These are phyloP conservation scores for Aurelia aurita complex sp. Pacific DNA, from an alignment of 30 jellyfish, hydroid and myxozoan species.

Conservation along the genomic window DNA sequence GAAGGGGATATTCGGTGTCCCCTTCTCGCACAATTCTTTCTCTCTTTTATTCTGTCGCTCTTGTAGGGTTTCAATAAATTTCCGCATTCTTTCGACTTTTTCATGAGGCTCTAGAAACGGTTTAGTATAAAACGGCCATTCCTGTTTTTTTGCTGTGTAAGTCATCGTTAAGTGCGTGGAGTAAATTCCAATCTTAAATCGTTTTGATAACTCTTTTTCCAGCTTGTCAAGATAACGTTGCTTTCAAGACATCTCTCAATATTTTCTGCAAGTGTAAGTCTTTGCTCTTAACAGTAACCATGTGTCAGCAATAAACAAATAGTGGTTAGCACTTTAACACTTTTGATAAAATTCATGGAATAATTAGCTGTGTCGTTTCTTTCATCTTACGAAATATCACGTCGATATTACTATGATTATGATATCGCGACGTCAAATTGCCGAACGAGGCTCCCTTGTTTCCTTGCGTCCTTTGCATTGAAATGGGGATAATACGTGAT, in stretches of 20 bases:
- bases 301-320: too few relatives aligned
- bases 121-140: conserved; percentile 6
- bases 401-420: too few relatives aligned
- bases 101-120: conserved; percentile 26
- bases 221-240: conserved; percentile 3
- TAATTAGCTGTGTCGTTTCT: too few relatives aligned
- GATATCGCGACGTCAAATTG: too few relatives aligned
- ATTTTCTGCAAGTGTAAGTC: background rate
- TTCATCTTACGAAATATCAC: too few relatives aligned
- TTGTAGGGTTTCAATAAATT: background rate
- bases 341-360: too few relatives aligned
- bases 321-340: too few relatives aligned
- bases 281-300: background rate
- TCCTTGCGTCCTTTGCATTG: too few relatives aligned
- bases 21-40: background rate
- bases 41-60: conserved; percentile 9
- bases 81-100: conserved; percentile 23
- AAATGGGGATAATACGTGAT: too few relatives aligned
- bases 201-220: conserved; percentile 11
- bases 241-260: conserved; percentile 1
- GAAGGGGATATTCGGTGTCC: background rate
- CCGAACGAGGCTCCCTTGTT: too few relatives aligned
- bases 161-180: background rate
- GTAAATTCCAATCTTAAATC: conserved; percentile 11
- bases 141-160: background rate